phyloP scores from a whole-genome alignment of 2,113 vertebrate species.

The Redunca redunca region DNA sequence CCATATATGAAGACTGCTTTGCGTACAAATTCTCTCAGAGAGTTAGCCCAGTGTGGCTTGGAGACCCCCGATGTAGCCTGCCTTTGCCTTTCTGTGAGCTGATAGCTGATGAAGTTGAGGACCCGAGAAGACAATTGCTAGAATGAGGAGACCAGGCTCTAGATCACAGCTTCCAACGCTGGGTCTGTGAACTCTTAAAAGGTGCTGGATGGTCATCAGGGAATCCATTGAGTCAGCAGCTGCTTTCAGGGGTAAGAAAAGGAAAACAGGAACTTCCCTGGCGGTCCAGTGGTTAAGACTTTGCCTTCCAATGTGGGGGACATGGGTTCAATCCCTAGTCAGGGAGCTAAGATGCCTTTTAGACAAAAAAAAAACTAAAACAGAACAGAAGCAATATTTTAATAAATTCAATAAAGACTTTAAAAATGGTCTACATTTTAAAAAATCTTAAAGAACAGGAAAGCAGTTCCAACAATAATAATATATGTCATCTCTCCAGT shows the following conservation, averaged over 20 bases:
- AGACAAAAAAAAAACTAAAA: neutral
- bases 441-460: neutral
- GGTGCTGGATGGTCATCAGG: neutral
- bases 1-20: neutral
- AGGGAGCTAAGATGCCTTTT: neutral
- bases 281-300: neutral
- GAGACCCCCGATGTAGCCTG: neutral
- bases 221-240: neutral
- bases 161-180: neutral
- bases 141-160: neutral
- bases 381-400: neutral
- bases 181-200: neutral
- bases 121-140: neutral
- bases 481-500: neutral
- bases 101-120: neutral
- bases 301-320: neutral
- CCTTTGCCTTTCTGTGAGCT: neutral
- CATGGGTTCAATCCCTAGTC: neutral
- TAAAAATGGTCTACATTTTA: neutral
- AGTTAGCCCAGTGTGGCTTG: neutral
- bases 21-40: neutral
- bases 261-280: neutral
- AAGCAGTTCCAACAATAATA: neutral
- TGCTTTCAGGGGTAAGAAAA: neutral
- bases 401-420: neutral